Evolutionary conservation across 2,888 invertebrate species (phyloP), one percentile per base, ranked within the genome.

Genomic region (Iselma pallidipennis): DNA sequence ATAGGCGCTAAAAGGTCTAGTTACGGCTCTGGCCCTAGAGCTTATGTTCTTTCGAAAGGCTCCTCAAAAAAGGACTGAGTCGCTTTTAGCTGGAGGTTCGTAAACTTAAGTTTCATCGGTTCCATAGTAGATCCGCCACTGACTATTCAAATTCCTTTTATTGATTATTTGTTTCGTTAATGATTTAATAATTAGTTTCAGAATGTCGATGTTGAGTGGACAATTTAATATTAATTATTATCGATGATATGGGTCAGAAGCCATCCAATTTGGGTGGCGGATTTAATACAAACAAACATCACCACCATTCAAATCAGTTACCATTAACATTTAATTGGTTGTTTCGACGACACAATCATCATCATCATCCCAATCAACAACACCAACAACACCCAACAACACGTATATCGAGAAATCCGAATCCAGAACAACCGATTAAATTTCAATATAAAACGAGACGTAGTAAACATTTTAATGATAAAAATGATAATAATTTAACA

Each of bases 301-400:
- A 45, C 4, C 42, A 42, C 3, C 45, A 45, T 19, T 14, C 33
- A 33, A 45, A 45, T n/a, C 54, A 55, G 52, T 66, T 69, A 63
- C 69, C 70, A 59, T 60, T 73, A 49, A 64, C 66, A 12, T 45
- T 45, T 4, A 45, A 21, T 45, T 91, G 91, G 91, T 89, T 91
- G 59, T 82, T 91, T 42, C 87, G 88, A 74, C 88, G 89, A 68
- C 87, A 75, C 33, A 45, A 45, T 45, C 45, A 45, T 48, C 45
- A 19, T 21, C 45, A 45, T 21, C 21, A 16, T 2, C 37, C 6
- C 37, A 16, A 37, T 10, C 25, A 69, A 14, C 31, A 33, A 33
- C 31, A 31, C n/a, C 31, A 33, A 37, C 33, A 14, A 33, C 33
- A 33, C n/a, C 33, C 55, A 56, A 45, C 52, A 28, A 33, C 51